phyloP scores from a whole-genome alignment of 2,113 vertebrate genomes.

The Danionella cerebrum region DNA sequence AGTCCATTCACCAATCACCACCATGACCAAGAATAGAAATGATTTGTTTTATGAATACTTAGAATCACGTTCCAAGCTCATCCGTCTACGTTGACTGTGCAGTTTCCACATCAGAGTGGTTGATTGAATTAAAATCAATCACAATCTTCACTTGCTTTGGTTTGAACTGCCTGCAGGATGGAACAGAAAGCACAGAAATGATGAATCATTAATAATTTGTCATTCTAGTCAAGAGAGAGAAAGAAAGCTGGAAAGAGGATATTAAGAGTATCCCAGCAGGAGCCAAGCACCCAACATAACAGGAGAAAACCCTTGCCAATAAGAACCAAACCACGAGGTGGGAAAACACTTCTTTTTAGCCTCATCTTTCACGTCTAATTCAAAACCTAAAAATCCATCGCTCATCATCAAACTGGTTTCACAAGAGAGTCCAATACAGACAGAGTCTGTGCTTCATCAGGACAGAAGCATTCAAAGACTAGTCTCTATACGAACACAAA shows the following conservation, averaged over 20 bases:
- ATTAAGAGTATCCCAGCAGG: not conserved
- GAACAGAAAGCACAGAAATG: not conserved
- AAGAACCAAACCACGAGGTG: constrained; percentile 12
- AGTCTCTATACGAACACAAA: not conserved
- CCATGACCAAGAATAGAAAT: not conserved
- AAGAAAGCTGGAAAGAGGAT: not conserved
- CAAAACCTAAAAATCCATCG: not conserved
- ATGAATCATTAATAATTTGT: not conserved
- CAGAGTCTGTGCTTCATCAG: not conserved
- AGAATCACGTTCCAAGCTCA: not conserved
- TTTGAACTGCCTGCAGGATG: constrained; percentile 21
- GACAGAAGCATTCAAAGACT: not conserved
- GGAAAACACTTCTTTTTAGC: not conserved
- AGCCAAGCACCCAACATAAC: not conserved
- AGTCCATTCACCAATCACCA: not conserved
- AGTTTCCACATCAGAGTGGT: not conserved
- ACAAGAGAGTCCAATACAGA: not conserved
- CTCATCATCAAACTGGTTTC: not conserved
- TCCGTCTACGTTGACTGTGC: not conserved
- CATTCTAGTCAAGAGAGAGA: not conserved
- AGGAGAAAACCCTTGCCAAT: not conserved
- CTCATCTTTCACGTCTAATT: not conserved
- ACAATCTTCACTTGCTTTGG: constrained; percentile 9
- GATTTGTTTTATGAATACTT: not conserved
- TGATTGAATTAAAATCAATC: constrained; percentile 23